Base-by-base conservation (phyloP, 2,797 vertebrate genomes). In the Alcedo quadribrachys region DNA sequence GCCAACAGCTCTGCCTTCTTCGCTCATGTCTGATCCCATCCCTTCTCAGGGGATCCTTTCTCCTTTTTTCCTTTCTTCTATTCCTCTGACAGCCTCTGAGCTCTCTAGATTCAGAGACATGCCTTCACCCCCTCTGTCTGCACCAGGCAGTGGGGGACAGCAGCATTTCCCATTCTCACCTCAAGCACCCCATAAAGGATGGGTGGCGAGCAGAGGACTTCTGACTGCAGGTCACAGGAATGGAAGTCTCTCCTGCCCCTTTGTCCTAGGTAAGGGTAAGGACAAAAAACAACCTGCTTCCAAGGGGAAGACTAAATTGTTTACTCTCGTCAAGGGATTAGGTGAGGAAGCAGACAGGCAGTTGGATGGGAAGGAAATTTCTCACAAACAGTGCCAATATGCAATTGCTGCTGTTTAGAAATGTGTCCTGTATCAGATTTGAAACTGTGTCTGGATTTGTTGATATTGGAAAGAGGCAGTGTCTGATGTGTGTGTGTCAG, bases 401-500 rank as follows among this genome's bases (percentile, higher is more conserved):
- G 24, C 46, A 55, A 1, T n/a, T 33, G 33, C 57, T 45, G 71
- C 53, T 80, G 27, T 63, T 81, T 55, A 67, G 81, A 76, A 73
- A 43, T 8, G 14, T 66, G 32, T 55, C 60, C 25, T 61, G 12
- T 22, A n/a, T 53, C 20, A 63, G 63, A 75, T 43, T 48, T 45
- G 45, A 60, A 80, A 55, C 42, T 25, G 6, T 65, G 69, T 62
- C 74, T 69, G 40, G 70, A 67, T 32, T 62, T 74, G 28, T 42
- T 57, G 66, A 13, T 78, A 58, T 7, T 0, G 0, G 32, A 62
- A 83, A 37, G 68, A 43, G 15, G 32, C 54, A 1, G 10, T 6
- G 30, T 19, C 53, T 65, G 45, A 9, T 11, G 11, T 19, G 15
- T 50, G 32, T 50, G 20, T 35, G 8, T 18, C 90, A 27, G 51